phyloP scores from a whole-genome alignment of 2,888 invertebrate species.

The Pseudococcus longispinus region DNA sequence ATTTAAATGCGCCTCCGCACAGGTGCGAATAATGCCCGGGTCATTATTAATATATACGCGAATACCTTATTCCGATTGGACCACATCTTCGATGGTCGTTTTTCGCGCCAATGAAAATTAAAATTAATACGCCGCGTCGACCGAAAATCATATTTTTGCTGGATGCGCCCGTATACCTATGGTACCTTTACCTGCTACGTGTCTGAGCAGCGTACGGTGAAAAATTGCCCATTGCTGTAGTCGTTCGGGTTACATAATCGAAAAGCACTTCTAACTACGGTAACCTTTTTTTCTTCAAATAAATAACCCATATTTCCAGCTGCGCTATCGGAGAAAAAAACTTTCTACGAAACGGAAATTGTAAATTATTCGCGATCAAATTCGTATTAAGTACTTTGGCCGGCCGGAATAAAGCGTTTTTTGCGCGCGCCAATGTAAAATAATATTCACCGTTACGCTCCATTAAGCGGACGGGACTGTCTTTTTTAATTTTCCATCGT shows the following conservation, averaged over 20 bases:
- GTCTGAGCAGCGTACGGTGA: neutral
- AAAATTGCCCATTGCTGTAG: conserved; percentile 5
- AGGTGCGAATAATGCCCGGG: conserved; percentile 34
- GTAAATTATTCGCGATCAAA: conserved; percentile 41
- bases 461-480: conserved; percentile 15
- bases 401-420: neutral
- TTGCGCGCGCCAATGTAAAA: neutral
- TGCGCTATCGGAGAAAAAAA: neutral
- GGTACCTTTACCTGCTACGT: neutral
- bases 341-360: neutral
- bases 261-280: conserved; percentile 22
- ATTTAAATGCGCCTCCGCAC: conserved; percentile 31
- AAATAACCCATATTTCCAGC: conserved; percentile 32
- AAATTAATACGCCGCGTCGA: conserved; percentile 16
- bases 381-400: conserved; percentile 25
- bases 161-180: neutral
- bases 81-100: neutral
- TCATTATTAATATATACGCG: conserved; percentile 19
- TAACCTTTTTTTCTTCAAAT: conserved; percentile 26
- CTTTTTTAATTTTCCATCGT: conserved; percentile 38
- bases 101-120: conserved; percentile 29
- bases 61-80: conserved; percentile 14
- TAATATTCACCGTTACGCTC: conserved; percentile 15
- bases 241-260: conserved; percentile 31
- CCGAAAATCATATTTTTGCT: neutral